A percentile compares a stretch with the other conserved stretches of the same genome.
Conservation (phyloP, 23 tunicate species). For the Corella eumyota region DNA sequence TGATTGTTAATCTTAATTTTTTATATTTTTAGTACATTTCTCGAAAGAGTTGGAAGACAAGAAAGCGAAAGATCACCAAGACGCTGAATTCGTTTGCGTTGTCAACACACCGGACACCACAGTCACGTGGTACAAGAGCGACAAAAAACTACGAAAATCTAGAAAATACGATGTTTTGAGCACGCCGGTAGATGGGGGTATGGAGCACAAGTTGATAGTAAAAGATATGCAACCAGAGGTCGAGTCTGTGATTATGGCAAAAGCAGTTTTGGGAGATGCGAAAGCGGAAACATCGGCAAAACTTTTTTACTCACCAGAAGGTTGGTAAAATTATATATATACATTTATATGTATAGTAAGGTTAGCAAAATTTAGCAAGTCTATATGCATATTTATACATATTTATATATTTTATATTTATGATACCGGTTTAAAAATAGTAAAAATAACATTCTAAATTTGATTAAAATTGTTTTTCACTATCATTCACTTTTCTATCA, state of each 20-base stretch:
- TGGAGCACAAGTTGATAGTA: slow-evolving; percentile 28
- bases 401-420: too few species aligned
- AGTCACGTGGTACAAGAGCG: slow-evolving; percentile 79
- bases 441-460: too few species aligned
- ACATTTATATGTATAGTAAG: too few species aligned
- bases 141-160: slow-evolving; percentile 46
- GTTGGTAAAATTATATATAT: too few species aligned
- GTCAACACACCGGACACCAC: slow-evolving; percentile 30
- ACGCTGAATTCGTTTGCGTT: slow-evolving; percentile 44
- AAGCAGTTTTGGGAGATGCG: slow-evolving; percentile 26
- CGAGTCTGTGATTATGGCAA: slow-evolving; percentile 52
- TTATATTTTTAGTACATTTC: slow-evolving; percentile 54
- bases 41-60: slow-evolving; percentile 41
- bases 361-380: too few species aligned
- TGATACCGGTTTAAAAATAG: too few species aligned
- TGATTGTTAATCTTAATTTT: too few species aligned
- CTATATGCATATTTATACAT: too few species aligned
- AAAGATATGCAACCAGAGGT: slow-evolving; percentile 62
- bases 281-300: slow-evolving; percentile 39
- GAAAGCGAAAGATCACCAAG: slow-evolving; percentile 24
- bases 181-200: slow-evolving; percentile 8
- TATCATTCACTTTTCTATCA: too few species aligned
- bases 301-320: slow-evolving; percentile 71
- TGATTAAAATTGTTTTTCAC: too few species aligned
- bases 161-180: slow-evolving; percentile 45